phyloP scores from a whole-genome alignment of 2,113 vertebrate species.

The Solea senegalensis region DNA sequence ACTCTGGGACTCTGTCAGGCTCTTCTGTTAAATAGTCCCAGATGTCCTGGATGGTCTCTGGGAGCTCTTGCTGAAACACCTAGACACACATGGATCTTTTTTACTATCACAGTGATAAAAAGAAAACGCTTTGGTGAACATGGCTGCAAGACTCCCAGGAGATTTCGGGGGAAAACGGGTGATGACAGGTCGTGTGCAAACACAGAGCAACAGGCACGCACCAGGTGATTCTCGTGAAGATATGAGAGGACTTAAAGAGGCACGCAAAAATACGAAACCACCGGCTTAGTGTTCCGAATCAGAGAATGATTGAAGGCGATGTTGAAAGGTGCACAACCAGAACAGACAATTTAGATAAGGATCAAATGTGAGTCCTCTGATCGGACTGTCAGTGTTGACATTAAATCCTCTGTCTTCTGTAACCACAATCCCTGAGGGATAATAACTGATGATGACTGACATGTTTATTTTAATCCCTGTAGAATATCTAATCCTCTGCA shows the following conservation, averaged over 20 bases:
- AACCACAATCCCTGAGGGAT: background rate
- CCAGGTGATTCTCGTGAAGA: background rate
- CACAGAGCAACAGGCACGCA: background rate
- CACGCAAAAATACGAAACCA: background rate
- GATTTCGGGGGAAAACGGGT: background rate
- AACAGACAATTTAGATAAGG: background rate
- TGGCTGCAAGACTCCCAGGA: background rate
- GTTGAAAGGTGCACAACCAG: background rate
- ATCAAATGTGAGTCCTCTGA: background rate
- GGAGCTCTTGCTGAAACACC: constrained; percentile 69
- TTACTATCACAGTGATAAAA: background rate
- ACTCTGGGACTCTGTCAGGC: constrained; percentile 47
- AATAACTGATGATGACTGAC: background rate
- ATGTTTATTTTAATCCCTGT: background rate
- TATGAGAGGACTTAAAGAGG: background rate
- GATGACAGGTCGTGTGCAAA: background rate
- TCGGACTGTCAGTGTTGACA: background rate
- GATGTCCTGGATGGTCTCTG: constrained; percentile 71
- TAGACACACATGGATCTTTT: constrained; percentile 7
- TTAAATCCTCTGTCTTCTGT: background rate
- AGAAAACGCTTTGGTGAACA: background rate
- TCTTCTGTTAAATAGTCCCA: constrained; percentile 68
- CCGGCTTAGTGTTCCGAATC: background rate
- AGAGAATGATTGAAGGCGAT: background rate
- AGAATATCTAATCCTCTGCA: background rate